A percentile compares a stretch with the other conserved stretches of the same genome.
Conservation (phyloP, 2,113 vertebrate genomes). For the Coturnix japonica region DNA sequence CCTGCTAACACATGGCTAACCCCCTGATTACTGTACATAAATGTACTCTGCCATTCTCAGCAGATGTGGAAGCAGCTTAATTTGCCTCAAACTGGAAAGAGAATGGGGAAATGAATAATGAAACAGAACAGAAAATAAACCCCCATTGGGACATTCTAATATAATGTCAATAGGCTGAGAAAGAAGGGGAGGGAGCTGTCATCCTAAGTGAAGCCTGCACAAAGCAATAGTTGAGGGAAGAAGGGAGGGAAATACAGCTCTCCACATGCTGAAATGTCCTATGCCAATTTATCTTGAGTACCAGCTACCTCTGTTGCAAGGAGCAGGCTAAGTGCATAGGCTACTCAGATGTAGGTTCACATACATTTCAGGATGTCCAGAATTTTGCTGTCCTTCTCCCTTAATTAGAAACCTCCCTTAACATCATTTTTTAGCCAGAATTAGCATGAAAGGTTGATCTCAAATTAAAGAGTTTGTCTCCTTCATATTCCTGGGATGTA, state of each 20-base stretch:
- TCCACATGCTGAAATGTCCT: neutral
- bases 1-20: neutral
- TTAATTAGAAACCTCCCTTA: neutral
- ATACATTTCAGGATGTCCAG: neutral
- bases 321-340: neutral
- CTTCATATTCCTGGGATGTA: neutral
- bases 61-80: conserved; percentile 2
- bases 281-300: neutral
- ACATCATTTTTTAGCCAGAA: neutral
- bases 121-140: conserved; percentile 46
- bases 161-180: conserved; percentile 3
- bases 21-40: neutral
- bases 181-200: conserved; percentile 36
- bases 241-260: neutral
- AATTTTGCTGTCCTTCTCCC: neutral
- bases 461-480: neutral
- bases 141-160: conserved; percentile 19
- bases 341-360: neutral
- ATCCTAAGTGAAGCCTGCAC: conserved; percentile 28
- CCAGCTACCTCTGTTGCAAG: neutral
- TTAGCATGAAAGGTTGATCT: neutral
- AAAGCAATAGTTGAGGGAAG: neutral
- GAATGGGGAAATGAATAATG: conserved; percentile 50
- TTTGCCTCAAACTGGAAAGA: conserved; percentile 16
- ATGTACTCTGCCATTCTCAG: neutral